These are phyloP conservation scores for Palythoa grandiflora DNA, from an alignment of 92 coral and sea anemone species.

Conservation along the genomic window DNA sequence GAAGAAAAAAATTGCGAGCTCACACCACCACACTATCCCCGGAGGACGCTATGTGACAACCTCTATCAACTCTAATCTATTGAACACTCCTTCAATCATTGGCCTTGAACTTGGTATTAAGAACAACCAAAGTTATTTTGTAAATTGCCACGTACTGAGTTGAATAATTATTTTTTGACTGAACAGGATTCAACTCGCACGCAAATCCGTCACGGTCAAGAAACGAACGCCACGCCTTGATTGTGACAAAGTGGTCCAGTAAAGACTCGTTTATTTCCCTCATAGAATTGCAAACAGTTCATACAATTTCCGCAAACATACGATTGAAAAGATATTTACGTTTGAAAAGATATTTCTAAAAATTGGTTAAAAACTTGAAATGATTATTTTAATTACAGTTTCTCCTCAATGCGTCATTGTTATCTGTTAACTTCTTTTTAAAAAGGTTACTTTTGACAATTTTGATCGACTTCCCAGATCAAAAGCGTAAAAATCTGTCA, in stretches of 20 bases:
- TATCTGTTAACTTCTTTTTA: too few species aligned
- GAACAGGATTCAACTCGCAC: background rate
- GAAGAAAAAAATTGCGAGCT: constrained; percentile 12
- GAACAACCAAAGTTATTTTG: background rate
- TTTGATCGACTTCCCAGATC: too few species aligned
- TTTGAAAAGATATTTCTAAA: too few species aligned
- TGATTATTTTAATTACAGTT: too few species aligned
- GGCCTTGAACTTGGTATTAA: constrained; percentile 47
- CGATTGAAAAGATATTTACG: too few species aligned
- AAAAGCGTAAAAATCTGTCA: too few species aligned
- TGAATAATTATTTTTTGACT: constrained; percentile 12
- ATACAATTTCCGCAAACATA: background rate
- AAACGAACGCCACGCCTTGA: background rate
- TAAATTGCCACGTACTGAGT: constrained; percentile 8
- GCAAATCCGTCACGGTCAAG: constrained; percentile 9
- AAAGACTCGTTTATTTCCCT: background rate
- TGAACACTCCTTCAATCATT: constrained; percentile 38
- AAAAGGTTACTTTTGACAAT: too few species aligned
- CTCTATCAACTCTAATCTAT: constrained; percentile 29
- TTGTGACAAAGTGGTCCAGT: background rate
- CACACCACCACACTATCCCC: constrained; percentile 19
- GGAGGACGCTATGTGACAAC: background rate
- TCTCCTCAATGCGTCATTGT: too few species aligned
- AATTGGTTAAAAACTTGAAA: too few species aligned
- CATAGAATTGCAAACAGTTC: background rate